Evolutionary conservation across 2,888 invertebrate species (phyloP).

Genomic region (Chironomus tentans): DNA sequence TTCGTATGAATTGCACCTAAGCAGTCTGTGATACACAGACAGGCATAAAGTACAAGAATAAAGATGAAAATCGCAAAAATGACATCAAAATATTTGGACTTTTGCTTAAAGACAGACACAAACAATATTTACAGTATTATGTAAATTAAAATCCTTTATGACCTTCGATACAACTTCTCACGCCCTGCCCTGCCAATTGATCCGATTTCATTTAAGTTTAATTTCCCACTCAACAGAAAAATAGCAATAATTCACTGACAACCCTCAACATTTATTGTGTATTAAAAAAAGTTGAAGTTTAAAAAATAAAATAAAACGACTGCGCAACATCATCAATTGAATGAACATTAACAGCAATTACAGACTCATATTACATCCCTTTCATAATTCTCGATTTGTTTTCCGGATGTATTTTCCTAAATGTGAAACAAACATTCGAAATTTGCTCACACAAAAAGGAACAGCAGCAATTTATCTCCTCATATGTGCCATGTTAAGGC

Average conservation of each 20-base stretch:
- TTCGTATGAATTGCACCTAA: neutral
- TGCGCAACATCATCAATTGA: constrained; percentile 10
- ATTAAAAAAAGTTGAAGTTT: neutral
- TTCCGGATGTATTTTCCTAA: neutral
- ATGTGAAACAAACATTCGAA: neutral
- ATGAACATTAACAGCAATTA: constrained; percentile 23
- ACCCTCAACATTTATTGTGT: neutral
- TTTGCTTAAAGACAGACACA: neutral
- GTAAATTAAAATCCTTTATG: neutral
- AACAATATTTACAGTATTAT: neutral
- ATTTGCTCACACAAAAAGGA: neutral
- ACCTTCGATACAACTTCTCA: neutral
- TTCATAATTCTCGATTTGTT: neutral
- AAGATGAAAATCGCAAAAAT: neutral
- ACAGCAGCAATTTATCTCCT: neutral
- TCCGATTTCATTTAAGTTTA: neutral
- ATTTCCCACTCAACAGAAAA: neutral
- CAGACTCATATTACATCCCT: constrained; percentile 19
- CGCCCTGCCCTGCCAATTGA: constrained; percentile 5
- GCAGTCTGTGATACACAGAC: neutral
- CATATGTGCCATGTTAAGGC: too few relatives aligned
- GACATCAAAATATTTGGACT: neutral
- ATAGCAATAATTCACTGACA: constrained; percentile 1
- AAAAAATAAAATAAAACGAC: neutral
- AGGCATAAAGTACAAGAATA: too few relatives aligned